Evolutionary conservation across 2,797 vertebrate species (phyloP).

Genomic region (Scomberomorus guttatus): DNA sequence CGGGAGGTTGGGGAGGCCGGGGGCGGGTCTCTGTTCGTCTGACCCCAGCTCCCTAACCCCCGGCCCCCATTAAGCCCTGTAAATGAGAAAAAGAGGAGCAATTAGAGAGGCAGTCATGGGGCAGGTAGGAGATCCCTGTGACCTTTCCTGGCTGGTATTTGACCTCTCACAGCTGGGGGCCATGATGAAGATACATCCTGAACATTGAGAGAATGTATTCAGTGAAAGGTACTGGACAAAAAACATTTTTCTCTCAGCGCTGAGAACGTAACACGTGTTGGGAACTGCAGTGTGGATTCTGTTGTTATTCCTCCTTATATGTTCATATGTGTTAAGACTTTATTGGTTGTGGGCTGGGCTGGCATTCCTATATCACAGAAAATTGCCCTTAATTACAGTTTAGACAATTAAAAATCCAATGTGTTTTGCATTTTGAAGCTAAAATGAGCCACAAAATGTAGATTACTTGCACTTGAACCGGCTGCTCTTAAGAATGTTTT

Average conservation of each 20-base stretch:
- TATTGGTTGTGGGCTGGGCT: slow-evolving; percentile 56
- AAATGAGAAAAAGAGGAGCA: slow-evolving; percentile 74
- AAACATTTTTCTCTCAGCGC: background rate
- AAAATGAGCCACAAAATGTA: slow-evolving; percentile 58
- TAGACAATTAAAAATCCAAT: slow-evolving; percentile 53
- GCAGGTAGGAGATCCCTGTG: slow-evolving; percentile 72
- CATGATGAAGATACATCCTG: slow-evolving; percentile 51
- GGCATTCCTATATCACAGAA: slow-evolving; percentile 56
- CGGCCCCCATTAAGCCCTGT: slow-evolving; percentile 59
- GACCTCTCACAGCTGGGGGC: slow-evolving; percentile 65
- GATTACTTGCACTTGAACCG: slow-evolving; percentile 49
- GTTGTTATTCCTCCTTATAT: slow-evolving; percentile 29
- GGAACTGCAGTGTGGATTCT: background rate
- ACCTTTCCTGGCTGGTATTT: slow-evolving; percentile 73
- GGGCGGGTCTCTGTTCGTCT: slow-evolving; percentile 49
- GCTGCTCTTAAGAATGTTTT: slow-evolving; percentile 65
- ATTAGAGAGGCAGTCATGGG: slow-evolving; percentile 73
- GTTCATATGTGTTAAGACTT: slow-evolving; percentile 48
- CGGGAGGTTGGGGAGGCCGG: no score
- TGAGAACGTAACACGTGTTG: slow-evolving; percentile 22
- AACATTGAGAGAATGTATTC: slow-evolving; percentile 36
- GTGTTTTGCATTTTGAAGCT: slow-evolving; percentile 60
- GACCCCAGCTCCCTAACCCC: slow-evolving; percentile 55
- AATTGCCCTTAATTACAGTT: slow-evolving; percentile 62
- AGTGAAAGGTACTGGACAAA: background rate